A percentile compares a stretch with the other conserved stretches of the same genome.
phyloP scores from a whole-genome alignment of 2,113 vertebrate genomes.

The Pogona vitticeps region DNA sequence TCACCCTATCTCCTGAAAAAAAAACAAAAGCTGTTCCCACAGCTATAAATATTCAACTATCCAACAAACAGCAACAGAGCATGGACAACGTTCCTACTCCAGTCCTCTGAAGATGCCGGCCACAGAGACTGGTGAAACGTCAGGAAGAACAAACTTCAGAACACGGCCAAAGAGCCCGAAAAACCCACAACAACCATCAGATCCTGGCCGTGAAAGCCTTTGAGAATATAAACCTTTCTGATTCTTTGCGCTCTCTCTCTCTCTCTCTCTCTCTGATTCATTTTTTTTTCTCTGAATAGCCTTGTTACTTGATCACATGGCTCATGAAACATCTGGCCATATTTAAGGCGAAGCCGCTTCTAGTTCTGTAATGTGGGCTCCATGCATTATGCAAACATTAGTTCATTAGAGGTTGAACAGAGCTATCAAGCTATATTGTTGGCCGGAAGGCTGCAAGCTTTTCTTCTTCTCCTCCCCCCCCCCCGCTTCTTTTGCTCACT shows the following conservation, averaged over 20 bases:
- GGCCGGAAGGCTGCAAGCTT: constrained; percentile 62
- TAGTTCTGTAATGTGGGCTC: constrained; percentile 61
- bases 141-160: no score
- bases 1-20: no score
- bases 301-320: constrained; percentile 42
- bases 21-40: no score
- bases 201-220: no score
- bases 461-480: not conserved
- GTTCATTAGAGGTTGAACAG: constrained; percentile 56
- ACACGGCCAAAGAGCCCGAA: no score
- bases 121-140: no score
- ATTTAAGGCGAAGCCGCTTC: constrained; percentile 55
- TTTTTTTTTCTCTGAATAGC: constrained; percentile 40
- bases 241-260: constrained; percentile 21
- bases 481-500: not conserved
- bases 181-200: no score
- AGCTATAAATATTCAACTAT: no score
- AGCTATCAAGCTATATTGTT: constrained; percentile 65
- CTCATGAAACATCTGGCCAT: constrained; percentile 48
- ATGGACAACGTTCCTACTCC: no score
- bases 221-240: no score
- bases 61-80: no score
- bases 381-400: constrained; percentile 53
- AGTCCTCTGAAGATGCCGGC: no score
- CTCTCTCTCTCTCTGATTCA: constrained; percentile 21